Evolutionary conservation across 2,797 vertebrate species (phyloP).

Genomic region (Emydoidea blandingii): DNA sequence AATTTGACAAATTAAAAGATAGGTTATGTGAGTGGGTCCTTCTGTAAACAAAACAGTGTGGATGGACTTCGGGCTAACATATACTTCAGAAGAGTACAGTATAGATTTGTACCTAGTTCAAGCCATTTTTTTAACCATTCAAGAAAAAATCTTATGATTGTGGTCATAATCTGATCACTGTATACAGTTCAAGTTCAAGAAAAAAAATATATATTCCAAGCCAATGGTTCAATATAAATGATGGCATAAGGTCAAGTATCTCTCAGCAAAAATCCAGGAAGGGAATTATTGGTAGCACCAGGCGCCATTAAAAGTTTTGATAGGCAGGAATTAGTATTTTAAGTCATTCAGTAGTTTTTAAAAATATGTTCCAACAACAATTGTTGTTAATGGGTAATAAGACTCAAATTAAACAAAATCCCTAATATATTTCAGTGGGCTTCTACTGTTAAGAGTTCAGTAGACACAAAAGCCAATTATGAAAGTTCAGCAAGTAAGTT

Average conservation of each 20-base stretch:
- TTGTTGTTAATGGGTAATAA: conserved; percentile 23
- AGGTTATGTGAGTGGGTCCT: not conserved
- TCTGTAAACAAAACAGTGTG: not conserved
- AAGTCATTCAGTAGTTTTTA: conserved; percentile 36
- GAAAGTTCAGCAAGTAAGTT: not conserved
- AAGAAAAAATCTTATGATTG: not conserved
- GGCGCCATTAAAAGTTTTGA: conserved; percentile 4
- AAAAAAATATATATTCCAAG: not conserved
- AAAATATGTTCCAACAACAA: conserved; percentile 15
- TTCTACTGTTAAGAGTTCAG: not conserved
- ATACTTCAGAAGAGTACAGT: not conserved
- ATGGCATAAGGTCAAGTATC: rapidly evolving
- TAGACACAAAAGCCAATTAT: not conserved
- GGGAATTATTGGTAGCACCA: not conserved
- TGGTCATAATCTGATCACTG: not conserved
- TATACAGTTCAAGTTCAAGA: rapidly evolving
- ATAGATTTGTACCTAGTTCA: rapidly evolving
- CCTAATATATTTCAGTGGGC: not conserved
- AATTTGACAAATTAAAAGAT: not conserved
- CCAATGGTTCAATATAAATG: not conserved
- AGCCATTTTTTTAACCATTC: not conserved
- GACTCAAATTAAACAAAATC: not conserved
- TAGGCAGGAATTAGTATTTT: conserved; percentile 25
- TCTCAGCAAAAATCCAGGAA: not conserved
- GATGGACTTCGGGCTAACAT: not conserved